Evolutionary conservation across 1,140 invertebrate species (phyloP), one percentile per base, ranked within the genome.

Genomic region (Cyphomyrmex costatus): DNA sequence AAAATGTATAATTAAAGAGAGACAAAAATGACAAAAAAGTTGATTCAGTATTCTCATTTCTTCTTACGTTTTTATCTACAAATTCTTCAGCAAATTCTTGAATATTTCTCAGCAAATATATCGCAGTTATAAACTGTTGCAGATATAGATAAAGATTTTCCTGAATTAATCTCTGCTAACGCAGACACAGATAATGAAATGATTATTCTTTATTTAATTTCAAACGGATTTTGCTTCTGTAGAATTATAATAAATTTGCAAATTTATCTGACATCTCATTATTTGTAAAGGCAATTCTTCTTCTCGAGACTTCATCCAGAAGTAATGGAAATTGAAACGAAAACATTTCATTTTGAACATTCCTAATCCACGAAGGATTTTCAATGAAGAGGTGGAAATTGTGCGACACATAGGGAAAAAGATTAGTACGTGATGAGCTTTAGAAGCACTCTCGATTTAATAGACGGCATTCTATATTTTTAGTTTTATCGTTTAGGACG

Each of bases 401-500:
- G 63, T 14, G 24, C 65, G 66, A 53, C 30, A 36, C 46, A 51
- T 1, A 24, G 30, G 56, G 36, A 24, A 3, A 21, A 24, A 42
- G 65, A 71, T 80, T 80, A 80, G 71, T 80, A 80, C 33, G 42
- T 33, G 77, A 56, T 49, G 30, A 70, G 65, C 16, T 71, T 71
- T 27, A 14, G 16, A 10, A 7, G 65, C 33, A 16, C 10, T 14
- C 10, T 19, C 33, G 49, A 2, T 46, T 74, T 74, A 73, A 82
- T 74, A 30, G 46, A 33, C 21, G 10, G 24, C 24, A 51, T 16
- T 79, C 16, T 79, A 7, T 56, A 66, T 33, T 36, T 66, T 12
- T 7, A 78, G 51, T 78, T 51, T 78, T 85, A 85, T 86, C 74
- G 21, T 49, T 36, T 60, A 60, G n/a, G 61, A 21, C 49, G 3